phyloP scores from a whole-genome alignment of 2,113 vertebrate genomes.

The rat (Rattus norvegicus) region GRCr8 NC_086023.1:116963501-116964000 shows the following conservation, averaged over 20 bases:
- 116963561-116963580: neutral
- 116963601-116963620: neutral
- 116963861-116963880: neutral
- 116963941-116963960: neutral
- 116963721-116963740: neutral
- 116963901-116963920: neutral
- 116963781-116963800: neutral
- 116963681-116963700: too few relatives aligned
- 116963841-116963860: neutral
- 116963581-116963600: neutral
- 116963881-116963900: neutral
- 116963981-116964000: neutral
- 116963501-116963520: neutral
- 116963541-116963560: neutral
- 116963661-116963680: neutral
- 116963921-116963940: neutral
- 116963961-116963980: neutral
- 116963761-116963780: neutral
- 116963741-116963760: neutral
- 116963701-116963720: neutral
- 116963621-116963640: neutral
- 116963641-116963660: neutral
- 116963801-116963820: neutral
- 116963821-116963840: neutral
- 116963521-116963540: neutral